A percentile compares a stretch with the other conserved stretches of the same genome.
phyloP scores from a whole-genome alignment of 2,888 invertebrate species.

The Pachymerium ferrugineum region DNA sequence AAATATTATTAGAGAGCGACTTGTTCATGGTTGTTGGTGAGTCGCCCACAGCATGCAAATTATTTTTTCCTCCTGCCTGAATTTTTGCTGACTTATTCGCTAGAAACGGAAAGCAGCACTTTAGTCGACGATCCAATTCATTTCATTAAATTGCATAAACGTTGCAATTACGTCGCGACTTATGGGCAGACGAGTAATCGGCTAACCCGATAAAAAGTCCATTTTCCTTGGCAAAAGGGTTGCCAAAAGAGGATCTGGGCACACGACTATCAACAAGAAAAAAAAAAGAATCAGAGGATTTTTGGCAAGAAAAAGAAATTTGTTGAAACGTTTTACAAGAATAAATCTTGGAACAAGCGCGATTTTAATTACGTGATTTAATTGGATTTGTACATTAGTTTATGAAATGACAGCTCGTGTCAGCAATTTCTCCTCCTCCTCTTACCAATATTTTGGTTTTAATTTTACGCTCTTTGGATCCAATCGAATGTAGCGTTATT shows the following conservation, averaged over 20 bases:
- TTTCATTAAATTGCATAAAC: constrained; percentile 20
- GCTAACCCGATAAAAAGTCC: constrained; percentile 10
- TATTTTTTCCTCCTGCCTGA: background rate
- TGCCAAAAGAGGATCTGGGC: background rate
- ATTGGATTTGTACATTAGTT: background rate
- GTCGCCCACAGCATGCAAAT: constrained; percentile 1
- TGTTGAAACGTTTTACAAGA: background rate
- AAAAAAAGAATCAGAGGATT: background rate
- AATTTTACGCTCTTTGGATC: background rate
- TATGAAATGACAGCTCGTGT: background rate
- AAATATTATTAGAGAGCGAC: background rate
- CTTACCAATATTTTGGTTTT: background rate
- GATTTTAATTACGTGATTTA: background rate
- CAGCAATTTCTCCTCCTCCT: background rate
- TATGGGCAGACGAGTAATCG: background rate
- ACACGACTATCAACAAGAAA: background rate
- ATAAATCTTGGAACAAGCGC: background rate
- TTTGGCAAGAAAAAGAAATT: background rate
- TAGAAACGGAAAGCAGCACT: constrained; percentile 5
- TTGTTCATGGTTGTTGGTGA: background rate
- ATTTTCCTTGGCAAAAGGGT: background rate
- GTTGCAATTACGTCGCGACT: constrained; percentile 8
- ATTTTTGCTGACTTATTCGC: background rate
- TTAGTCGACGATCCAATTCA: constrained; percentile 10
- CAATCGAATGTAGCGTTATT: background rate